Evolutionary conservation across 2,113 vertebrate genomes (phyloP).

Genomic region (Sula dactylatra): DNA sequence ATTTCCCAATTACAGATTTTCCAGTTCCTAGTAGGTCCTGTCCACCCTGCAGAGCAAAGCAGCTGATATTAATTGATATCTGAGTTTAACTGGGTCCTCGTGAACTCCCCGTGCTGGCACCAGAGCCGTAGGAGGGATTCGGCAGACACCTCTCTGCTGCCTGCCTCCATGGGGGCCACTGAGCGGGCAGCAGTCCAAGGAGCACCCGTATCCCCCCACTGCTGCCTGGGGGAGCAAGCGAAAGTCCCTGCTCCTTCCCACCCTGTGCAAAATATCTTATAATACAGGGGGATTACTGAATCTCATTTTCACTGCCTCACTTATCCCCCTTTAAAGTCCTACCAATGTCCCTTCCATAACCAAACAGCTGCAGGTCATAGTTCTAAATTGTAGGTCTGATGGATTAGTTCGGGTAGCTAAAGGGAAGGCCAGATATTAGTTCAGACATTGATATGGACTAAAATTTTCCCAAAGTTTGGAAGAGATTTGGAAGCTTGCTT

Average conservation of each 20-base stretch:
- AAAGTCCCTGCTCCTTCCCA: background rate
- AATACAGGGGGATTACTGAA: conserved; percentile 22
- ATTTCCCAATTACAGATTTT: background rate
- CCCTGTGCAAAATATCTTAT: conserved; percentile 18
- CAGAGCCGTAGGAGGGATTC: background rate
- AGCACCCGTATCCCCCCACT: rapidly evolving
- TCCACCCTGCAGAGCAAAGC: background rate
- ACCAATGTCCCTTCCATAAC: background rate
- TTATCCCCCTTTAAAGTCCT: conserved; percentile 17
- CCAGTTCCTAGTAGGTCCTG: background rate
- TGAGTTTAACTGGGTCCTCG: background rate
- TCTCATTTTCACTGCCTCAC: conserved; percentile 8
- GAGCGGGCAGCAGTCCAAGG: background rate
- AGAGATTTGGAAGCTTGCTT: background rate
- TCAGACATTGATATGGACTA: background rate
- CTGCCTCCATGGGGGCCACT: rapidly evolving
- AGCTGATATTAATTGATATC: background rate
- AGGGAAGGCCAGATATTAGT: conserved; percentile 1
- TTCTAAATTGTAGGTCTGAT: conserved; percentile 16
- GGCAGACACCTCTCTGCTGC: background rate
- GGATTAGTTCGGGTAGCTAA: conserved; percentile 19
- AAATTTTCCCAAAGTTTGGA: conserved; percentile 32
- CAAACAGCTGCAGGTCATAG: conserved; percentile 38
- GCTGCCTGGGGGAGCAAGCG: background rate
- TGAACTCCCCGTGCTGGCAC: background rate